Evolutionary conservation across 2,113 vertebrate genomes (phyloP).

Genomic region (Oreocharis arfaki): DNA sequence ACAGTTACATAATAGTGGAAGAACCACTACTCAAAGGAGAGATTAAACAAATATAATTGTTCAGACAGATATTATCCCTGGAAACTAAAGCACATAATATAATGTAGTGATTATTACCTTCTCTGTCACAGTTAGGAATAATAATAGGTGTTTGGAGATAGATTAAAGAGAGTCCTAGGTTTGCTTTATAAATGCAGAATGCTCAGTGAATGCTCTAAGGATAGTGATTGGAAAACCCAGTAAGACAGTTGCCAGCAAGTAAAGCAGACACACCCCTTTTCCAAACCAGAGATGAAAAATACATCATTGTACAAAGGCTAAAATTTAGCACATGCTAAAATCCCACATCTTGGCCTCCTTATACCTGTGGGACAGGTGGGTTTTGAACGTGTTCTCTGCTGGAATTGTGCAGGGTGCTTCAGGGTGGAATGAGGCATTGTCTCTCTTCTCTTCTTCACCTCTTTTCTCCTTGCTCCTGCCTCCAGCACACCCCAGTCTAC

Average conservation of each 20-base stretch:
- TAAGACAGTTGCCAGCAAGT: background rate
- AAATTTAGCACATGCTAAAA: background rate
- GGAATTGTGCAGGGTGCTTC: background rate
- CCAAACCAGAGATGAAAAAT: background rate
- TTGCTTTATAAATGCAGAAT: background rate
- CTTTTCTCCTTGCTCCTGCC: background rate
- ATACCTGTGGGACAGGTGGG: background rate
- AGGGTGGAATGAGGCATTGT: background rate
- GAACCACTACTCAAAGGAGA: background rate
- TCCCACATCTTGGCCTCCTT: background rate
- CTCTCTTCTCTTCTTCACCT: background rate
- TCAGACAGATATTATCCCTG: background rate
- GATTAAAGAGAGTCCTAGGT: background rate
- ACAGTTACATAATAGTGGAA: background rate
- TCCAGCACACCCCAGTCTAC: background rate
- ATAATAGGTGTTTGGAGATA: background rate
- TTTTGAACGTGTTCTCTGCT: background rate
- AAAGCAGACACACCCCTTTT: background rate
- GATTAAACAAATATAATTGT: background rate
- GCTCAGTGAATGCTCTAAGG: background rate
- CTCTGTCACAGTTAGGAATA: background rate
- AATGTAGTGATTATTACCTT: background rate
- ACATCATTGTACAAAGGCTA: background rate
- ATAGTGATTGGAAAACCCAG: background rate
- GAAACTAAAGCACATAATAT: background rate